A percentile compares a stretch with the other conserved stretches of the same genome.
These are phyloP conservation scores for Eospalax fontanierii DNA, from an alignment of 2,797 vertebrate species.

Conservation along the genomic window DNA sequence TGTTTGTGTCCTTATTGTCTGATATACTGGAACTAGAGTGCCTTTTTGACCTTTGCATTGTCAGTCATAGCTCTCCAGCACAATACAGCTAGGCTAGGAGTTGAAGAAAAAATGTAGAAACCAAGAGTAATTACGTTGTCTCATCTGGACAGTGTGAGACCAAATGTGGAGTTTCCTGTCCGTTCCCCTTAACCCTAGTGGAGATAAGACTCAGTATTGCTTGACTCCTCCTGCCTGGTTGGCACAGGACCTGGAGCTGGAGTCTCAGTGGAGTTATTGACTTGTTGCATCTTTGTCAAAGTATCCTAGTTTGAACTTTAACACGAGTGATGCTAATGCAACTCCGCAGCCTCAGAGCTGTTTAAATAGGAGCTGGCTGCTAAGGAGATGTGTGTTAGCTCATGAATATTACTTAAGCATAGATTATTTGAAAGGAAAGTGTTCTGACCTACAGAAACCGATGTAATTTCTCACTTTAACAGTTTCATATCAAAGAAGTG, in stretches of 20 bases:
- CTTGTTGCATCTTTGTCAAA: not conserved
- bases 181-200: not conserved
- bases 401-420: not conserved
- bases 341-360: not conserved
- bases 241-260: not conserved
- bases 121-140: not conserved
- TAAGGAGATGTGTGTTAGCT: not conserved
- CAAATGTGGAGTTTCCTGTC: not conserved
- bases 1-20: conserved; percentile 77
- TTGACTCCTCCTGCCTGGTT: not conserved
- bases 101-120: conserved; percentile 58
- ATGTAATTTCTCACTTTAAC: not conserved
- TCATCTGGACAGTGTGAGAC: conserved; percentile 43
- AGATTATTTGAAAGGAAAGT: conserved; percentile 21
- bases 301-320: not conserved
- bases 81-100: conserved; percentile 4
- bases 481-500: not conserved
- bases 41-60: conserved; percentile 76
- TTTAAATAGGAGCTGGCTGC: not conserved
- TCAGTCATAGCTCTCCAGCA: conserved; percentile 69
- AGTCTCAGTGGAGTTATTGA: not conserved
- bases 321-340: not conserved
- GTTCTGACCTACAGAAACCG: not conserved
- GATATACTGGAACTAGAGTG: conserved; percentile 71
- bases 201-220: not conserved